Evolutionary conservation across 2,888 invertebrate genomes (phyloP).

Genomic region (Zaprionus obscuricornis): DNA sequence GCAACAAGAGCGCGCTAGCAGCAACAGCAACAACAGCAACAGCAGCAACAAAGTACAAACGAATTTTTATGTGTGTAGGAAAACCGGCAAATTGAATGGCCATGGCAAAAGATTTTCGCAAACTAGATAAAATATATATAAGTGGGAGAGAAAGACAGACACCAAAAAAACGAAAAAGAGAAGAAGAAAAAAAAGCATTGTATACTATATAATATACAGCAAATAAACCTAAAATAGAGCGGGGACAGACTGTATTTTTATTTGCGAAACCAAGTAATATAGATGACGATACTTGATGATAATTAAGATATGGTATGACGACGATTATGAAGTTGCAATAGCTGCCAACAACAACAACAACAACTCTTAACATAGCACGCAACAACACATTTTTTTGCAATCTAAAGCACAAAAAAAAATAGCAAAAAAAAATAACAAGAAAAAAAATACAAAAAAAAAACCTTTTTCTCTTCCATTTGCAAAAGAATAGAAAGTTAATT

Average conservation of each 20-base stretch:
- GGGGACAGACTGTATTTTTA: constrained; percentile 26
- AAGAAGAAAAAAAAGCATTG: constrained; percentile 7
- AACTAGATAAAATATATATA: constrained; percentile 40
- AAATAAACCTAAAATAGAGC: constrained; percentile 35
- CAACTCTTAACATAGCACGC: constrained; percentile 39
- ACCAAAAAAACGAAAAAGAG: constrained; percentile 23
- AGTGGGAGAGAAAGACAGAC: constrained; percentile 20
- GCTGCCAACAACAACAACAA: constrained; percentile 2
- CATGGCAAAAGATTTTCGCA: constrained; percentile 65
- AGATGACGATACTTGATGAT: constrained; percentile 16
- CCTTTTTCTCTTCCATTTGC: too few species aligned
- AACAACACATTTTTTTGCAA: constrained; percentile 41
- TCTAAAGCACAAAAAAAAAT: constrained; percentile 1
- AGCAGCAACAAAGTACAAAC: too few species aligned
- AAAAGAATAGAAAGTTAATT: constrained; percentile 76
- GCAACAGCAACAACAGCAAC: too few species aligned
- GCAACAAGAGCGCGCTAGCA: too few species aligned
- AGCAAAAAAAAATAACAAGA: constrained; percentile 5
- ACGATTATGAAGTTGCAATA: constrained; percentile 32
- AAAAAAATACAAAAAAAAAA: constrained; percentile 23
- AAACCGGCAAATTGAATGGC: constrained; percentile 59
- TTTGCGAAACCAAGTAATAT: constrained; percentile 59
- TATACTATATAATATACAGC: not conserved
- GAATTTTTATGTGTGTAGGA: constrained; percentile 72
- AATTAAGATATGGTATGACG: constrained; percentile 26